Conservation (phyloP, 2,888 invertebrate species). For the Blastobasis lacticolella region DNA sequence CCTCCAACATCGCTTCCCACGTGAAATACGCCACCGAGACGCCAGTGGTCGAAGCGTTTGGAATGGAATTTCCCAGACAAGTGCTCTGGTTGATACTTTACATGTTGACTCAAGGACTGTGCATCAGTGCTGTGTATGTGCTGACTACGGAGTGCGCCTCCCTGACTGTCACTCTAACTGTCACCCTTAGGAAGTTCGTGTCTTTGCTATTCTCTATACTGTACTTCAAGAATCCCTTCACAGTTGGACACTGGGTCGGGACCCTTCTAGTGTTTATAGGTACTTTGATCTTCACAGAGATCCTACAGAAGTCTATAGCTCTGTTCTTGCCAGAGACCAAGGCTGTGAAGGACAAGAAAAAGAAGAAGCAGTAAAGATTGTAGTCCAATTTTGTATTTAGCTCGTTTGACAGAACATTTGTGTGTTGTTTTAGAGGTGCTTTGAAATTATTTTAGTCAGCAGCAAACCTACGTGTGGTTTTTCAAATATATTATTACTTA, state of each 20-base stretch:
- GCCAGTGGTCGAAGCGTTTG: constrained; percentile 75
- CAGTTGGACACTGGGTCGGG: constrained; percentile 91
- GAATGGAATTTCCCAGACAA: constrained; percentile 80
- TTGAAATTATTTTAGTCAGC: no score
- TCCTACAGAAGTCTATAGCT: constrained; percentile 69
- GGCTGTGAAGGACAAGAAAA: constrained; percentile 34
- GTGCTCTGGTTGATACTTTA: constrained; percentile 87
- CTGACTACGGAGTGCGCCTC: constrained; percentile 96
- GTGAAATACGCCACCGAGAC: constrained; percentile 81
- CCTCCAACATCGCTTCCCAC: constrained; percentile 85
- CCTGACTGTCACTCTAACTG: constrained; percentile 94
- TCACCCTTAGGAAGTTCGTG: constrained; percentile 95
- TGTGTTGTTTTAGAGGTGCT: neutral
- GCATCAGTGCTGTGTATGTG: constrained; percentile 95
- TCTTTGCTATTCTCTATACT: constrained; percentile 96
- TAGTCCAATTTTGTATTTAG: neutral
- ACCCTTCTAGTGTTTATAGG: constrained; percentile 93
- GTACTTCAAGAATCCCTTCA: constrained; percentile 96
- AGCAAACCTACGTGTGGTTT: no score
- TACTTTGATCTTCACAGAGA: constrained; percentile 92
- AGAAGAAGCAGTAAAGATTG: constrained; percentile 33
- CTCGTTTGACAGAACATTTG: no score
- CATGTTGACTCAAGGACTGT: constrained; percentile 90
- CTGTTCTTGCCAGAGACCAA: constrained; percentile 37
- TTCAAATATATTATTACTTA: no score